Evolutionary conservation across 2,797 vertebrate species (phyloP).

Genomic region (Delichon dasypus): DNA sequence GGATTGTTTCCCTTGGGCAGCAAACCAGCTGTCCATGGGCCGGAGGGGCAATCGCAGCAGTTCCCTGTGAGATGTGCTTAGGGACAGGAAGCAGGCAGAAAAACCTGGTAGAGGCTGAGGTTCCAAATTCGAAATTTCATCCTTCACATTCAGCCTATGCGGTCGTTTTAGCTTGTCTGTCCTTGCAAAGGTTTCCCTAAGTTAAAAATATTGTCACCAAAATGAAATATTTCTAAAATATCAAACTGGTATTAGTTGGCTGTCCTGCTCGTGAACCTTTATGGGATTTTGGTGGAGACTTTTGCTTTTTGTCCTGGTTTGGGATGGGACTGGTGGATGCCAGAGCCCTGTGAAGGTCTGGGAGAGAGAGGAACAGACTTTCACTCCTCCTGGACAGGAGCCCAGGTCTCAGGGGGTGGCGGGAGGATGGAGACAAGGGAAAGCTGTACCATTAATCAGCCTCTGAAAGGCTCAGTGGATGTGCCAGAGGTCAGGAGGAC

Average conservation of each 20-base stretch:
- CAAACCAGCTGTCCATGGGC: background rate
- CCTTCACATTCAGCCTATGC: rapidly evolving
- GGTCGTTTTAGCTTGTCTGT: background rate
- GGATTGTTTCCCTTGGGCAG: background rate
- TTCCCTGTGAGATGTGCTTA: background rate
- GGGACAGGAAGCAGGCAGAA: background rate
- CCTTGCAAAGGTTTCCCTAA: background rate
- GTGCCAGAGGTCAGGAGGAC: conserved; percentile 51
- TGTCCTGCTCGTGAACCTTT: rapidly evolving
- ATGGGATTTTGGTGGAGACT: background rate
- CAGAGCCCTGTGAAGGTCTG: background rate
- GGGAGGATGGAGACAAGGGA: background rate
- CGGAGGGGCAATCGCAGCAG: rapidly evolving
- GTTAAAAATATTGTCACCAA: background rate
- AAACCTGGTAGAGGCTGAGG: background rate
- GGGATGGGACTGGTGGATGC: background rate
- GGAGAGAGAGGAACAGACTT: background rate
- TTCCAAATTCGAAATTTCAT: background rate
- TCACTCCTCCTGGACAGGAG: background rate
- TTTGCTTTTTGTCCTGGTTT: background rate
- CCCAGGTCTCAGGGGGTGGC: background rate
- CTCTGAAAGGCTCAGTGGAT: conserved; percentile 14
- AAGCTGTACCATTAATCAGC: conserved; percentile 30
- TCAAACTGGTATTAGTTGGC: background rate
- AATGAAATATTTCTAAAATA: background rate